phyloP scores from a whole-genome alignment of 53 echinoderm and acorn worm genomes.

The Mesocentrotus franciscanus region DNA sequence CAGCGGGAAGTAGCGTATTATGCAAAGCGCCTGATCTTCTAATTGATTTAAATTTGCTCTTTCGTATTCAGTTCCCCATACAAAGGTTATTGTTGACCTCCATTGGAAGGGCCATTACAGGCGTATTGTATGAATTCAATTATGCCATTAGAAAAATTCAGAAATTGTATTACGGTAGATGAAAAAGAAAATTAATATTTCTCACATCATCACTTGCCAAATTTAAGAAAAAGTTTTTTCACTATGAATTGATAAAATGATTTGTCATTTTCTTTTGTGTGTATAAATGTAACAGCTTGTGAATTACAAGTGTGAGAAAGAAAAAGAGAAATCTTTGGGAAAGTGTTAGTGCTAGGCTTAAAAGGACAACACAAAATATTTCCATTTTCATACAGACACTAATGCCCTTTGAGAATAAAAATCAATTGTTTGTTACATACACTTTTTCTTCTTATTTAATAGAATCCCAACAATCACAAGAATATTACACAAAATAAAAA shows the following conservation, averaged over 20 bases:
- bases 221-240: not conserved
- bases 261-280: not conserved
- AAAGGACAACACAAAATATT: no score
- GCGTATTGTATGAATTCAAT: not conserved
- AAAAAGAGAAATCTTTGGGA: no score
- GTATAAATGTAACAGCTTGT: not conserved
- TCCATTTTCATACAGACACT: no score
- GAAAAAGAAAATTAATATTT: not conserved
- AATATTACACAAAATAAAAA: not conserved
- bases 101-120: not conserved
- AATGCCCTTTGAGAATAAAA: no score
- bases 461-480: no score
- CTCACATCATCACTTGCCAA: not conserved
- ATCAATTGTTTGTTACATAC: no score
- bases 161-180: not conserved
- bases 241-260: not conserved
- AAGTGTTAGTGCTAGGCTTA: no score
- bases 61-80: not conserved
- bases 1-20: slow-evolving; percentile 40
- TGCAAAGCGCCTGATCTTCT: slow-evolving; percentile 16
- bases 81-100: slow-evolving; percentile 9
- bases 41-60: slow-evolving; percentile 53
- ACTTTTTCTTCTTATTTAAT: no score
- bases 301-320: not conserved
- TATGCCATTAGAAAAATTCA: not conserved